A percentile compares a stretch with the other conserved stretches of the same genome.
Evolutionary conservation across 2,797 vertebrate genomes (phyloP).

Genomic region (Carduelis carduelis): DNA sequence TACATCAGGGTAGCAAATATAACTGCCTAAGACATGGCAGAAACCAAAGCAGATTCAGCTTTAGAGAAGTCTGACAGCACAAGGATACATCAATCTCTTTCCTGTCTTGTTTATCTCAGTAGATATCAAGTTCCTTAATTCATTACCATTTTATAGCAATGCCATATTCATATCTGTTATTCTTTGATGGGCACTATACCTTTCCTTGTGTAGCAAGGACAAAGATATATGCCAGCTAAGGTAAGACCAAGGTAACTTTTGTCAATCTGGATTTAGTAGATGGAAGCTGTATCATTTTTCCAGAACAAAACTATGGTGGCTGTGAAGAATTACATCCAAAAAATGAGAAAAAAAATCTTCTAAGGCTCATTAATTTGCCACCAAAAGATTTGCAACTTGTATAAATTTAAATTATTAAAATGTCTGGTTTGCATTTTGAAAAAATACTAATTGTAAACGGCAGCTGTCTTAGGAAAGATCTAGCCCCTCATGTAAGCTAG

Average conservation of each 20-base stretch:
- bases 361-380: background rate
- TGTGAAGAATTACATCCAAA: accelerated
- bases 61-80: background rate
- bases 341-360: background rate
- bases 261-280: background rate
- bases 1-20: background rate
- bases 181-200: background rate
- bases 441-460: background rate
- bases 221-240: background rate
- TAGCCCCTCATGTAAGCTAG: background rate
- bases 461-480: background rate
- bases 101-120: background rate
- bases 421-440: background rate
- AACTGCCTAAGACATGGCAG: background rate
- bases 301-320: background rate
- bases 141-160: background rate
- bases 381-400: background rate
- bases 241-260: background rate
- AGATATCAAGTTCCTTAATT: background rate
- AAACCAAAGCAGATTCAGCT: background rate
- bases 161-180: background rate
- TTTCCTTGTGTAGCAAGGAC: background rate
- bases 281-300: background rate
- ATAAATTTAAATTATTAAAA: background rate
- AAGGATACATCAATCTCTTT: background rate